phyloP scores from a whole-genome alignment of 2,113 vertebrate genomes.

The Pao palembangensis region DNA sequence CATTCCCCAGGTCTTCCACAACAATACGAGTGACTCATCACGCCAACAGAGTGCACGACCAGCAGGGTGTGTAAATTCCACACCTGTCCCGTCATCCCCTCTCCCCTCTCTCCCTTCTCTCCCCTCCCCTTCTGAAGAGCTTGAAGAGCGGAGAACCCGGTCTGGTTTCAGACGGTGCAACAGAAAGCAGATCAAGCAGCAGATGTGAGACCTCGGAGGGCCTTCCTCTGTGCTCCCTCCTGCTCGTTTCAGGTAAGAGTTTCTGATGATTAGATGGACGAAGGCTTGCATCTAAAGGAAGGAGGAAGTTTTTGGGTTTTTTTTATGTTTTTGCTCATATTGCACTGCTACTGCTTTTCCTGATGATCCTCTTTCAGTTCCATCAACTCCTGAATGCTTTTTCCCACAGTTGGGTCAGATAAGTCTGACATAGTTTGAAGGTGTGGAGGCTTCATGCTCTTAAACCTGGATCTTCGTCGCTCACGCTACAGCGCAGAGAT shows the following conservation, averaged over 20 bases:
- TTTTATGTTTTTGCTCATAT: background rate
- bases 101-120: constrained; percentile 25
- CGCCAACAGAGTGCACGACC: constrained; percentile 28
- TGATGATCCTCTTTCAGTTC: background rate
- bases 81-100: constrained; percentile 66
- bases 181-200: constrained; percentile 18
- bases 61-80: constrained; percentile 64
- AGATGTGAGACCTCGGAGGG: constrained; percentile 4
- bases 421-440: too few species aligned
- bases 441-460: background rate
- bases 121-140: constrained; percentile 38
- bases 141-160: constrained; percentile 37
- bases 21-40: constrained; percentile 49
- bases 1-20: constrained; percentile 25
- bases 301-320: too few species aligned
- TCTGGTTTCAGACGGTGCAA: constrained; percentile 51
- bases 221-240: background rate
- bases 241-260: constrained; percentile 32
- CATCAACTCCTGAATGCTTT: background rate
- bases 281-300: background rate
- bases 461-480: constrained; percentile 22
- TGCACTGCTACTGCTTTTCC: too few species aligned
- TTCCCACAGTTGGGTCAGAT: too few species aligned
- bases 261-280: background rate
- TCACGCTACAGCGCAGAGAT: constrained; percentile 30